phyloP scores from a whole-genome alignment of 2,113 vertebrate species.

The Marmota monax region DNA sequence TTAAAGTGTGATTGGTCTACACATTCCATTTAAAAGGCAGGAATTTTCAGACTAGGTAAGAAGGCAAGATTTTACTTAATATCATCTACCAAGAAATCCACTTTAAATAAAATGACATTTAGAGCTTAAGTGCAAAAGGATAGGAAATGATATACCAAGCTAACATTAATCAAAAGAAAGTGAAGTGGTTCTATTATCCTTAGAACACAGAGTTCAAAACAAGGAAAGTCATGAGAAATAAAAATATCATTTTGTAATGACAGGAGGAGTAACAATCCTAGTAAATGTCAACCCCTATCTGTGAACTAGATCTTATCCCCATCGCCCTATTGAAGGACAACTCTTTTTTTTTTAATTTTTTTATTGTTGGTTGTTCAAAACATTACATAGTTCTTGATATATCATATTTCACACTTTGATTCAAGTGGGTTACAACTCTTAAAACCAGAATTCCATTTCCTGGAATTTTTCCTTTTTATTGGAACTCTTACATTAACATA shows the following conservation, averaged over 20 bases:
- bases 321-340: background rate
- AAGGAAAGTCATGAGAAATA: conserved; percentile 14
- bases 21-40: background rate
- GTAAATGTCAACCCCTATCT: background rate
- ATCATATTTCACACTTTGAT: too few species aligned
- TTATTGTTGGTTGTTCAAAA: too few species aligned
- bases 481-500: background rate
- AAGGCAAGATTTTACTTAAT: background rate
- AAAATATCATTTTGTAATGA: background rate
- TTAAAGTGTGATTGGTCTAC: background rate
- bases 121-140: background rate
- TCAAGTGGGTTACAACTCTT: too few species aligned
- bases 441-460: background rate
- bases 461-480: background rate
- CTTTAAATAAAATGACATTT: conserved; percentile 31
- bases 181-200: background rate
- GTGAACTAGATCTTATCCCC: background rate
- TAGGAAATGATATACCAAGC: background rate
- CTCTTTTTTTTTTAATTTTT: too few species aligned
- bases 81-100: background rate
- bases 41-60: background rate
- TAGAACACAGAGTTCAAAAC: background rate
- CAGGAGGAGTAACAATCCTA: background rate
- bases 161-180: background rate
- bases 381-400: too few species aligned